A percentile compares a stretch with the other conserved stretches of the same genome.
Conservation (phyloP, 2,113 vertebrate genomes). For the Columba livia region DNA sequence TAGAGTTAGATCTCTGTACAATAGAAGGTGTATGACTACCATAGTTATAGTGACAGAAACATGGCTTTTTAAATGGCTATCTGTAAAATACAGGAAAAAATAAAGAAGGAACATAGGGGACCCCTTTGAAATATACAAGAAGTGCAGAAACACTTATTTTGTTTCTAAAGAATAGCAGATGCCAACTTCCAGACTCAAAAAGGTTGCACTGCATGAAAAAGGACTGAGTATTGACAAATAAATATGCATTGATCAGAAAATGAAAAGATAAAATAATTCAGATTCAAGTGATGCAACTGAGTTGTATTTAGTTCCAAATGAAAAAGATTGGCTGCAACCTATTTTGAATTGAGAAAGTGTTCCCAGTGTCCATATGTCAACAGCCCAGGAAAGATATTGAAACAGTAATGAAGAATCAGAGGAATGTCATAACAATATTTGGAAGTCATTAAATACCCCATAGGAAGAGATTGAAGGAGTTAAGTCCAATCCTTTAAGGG, state of each 20-base stretch:
- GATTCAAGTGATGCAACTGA: background rate
- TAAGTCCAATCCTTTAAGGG: background rate
- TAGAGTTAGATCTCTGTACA: background rate
- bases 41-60: background rate
- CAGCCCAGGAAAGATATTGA: background rate
- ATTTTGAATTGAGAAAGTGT: background rate
- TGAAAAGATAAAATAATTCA: background rate
- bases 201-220: background rate
- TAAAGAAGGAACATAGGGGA: background rate
- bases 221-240: background rate
- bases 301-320: background rate
- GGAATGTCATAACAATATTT: background rate
- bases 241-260: background rate
- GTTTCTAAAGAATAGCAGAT: background rate
- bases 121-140: background rate
- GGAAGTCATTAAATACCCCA: background rate
- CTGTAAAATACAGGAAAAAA: background rate
- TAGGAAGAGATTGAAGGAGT: background rate
- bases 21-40: background rate
- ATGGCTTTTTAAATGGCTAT: background rate
- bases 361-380: background rate
- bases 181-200: background rate
- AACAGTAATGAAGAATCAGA: background rate
- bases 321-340: background rate
- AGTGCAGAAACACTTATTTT: background rate